Conservation (phyloP, 2,888 invertebrate genomes). For the Eulithis testata region DNA sequence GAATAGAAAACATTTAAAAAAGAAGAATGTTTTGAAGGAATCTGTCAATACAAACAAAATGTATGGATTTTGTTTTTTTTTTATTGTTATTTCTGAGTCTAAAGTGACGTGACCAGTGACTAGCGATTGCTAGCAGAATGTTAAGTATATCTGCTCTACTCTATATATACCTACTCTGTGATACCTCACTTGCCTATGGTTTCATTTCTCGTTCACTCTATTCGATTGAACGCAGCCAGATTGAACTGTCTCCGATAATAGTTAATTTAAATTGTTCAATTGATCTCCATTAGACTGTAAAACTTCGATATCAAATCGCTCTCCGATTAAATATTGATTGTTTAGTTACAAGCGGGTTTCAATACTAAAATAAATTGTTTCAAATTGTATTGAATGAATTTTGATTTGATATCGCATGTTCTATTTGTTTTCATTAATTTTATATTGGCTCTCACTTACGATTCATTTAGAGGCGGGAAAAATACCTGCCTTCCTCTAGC, state of each 20-base stretch:
- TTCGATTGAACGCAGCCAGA: neutral
- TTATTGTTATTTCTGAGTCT: too few species aligned
- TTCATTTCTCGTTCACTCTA: too few species aligned
- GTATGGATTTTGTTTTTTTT: too few species aligned
- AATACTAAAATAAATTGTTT: constrained; percentile 76
- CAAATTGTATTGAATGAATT: constrained; percentile 72
- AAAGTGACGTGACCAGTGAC: too few species aligned
- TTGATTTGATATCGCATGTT: constrained; percentile 43
- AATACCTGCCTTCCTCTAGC: neutral
- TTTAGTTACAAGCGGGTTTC: constrained; percentile 64
- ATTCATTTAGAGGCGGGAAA: constrained; percentile 5
- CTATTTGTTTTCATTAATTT: constrained; percentile 30
- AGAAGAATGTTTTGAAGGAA: too few species aligned
- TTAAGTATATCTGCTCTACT: too few species aligned
- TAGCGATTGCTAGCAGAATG: too few species aligned
- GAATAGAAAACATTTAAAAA: too few species aligned
- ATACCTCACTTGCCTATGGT: too few species aligned
- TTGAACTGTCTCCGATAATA: constrained; percentile 75
- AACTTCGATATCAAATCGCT: constrained; percentile 74
- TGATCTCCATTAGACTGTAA: constrained; percentile 80
- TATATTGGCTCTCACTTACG: constrained; percentile 24
- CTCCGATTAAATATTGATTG: constrained; percentile 76
- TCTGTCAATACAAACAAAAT: too few species aligned
- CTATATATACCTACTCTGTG: too few species aligned
- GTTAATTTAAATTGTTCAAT: constrained; percentile 81